A percentile compares a stretch with the other conserved stretches of the same genome.
phyloP scores from a whole-genome alignment of 2,113 vertebrate genomes.

The Paratilapia polleni region DNA sequence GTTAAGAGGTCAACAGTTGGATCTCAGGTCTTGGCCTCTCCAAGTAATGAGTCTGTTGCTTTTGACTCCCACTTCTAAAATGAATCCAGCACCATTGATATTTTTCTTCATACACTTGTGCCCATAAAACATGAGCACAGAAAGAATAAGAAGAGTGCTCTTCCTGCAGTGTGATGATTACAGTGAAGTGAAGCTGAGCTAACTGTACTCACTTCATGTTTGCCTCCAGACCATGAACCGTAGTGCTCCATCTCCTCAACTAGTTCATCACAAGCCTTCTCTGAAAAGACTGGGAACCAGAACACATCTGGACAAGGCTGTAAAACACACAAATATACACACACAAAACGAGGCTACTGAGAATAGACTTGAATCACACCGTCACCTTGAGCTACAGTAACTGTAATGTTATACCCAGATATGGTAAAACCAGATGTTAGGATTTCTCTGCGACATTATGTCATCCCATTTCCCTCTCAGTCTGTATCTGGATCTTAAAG shows the following conservation, averaged over 20 bases:
- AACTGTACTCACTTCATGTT: slow-evolving; percentile 85
- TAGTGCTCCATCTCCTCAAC: slow-evolving; percentile 96
- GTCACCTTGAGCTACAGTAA: not conserved
- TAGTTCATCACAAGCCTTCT: slow-evolving; percentile 91
- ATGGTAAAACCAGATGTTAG: slow-evolving; percentile 58
- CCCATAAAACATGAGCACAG: not conserved
- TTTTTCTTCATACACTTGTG: not conserved
- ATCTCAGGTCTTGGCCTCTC: not conserved
- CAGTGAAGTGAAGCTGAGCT: slow-evolving; percentile 10
- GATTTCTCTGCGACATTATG: slow-evolving; percentile 17
- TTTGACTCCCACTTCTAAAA: not conserved
- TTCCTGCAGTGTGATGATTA: not conserved
- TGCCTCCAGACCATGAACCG: slow-evolving; percentile 95
- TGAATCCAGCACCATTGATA: not conserved
- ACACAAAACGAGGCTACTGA: slow-evolving; percentile 1
- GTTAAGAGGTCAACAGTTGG: not conserved
- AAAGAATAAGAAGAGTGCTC: not conserved
- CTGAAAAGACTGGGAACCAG: slow-evolving; percentile 97
- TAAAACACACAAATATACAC: slow-evolving; percentile 46
- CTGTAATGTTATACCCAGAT: slow-evolving; percentile 30
- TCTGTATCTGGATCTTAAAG: not conserved
- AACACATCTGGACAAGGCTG: slow-evolving; percentile 98
- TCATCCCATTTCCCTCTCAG: not conserved
- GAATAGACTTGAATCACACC: slow-evolving; percentile 31
- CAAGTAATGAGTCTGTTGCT: not conserved